Conservation (phyloP, 2,797 vertebrate species). For the Etheostoma nigrum region DNA sequence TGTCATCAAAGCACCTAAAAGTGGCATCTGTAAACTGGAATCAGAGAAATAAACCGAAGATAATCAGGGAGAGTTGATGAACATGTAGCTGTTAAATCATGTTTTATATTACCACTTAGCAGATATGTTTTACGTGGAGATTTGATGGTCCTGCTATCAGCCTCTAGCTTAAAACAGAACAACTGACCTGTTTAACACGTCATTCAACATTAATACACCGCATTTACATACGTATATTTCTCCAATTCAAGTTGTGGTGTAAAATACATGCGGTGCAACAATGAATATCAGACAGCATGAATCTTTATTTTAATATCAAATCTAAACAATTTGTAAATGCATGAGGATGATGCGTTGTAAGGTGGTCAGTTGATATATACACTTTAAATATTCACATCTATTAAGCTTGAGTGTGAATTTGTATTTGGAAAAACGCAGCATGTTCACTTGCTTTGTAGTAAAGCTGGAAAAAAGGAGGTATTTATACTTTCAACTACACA, state of each 20-base stretch:
- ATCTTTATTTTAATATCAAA: conserved; percentile 72
- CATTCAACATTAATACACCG: not conserved
- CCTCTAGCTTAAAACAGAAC: not conserved
- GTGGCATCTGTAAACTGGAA: conserved; percentile 20
- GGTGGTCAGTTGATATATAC: conserved; percentile 48
- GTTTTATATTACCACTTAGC: conserved; percentile 38
- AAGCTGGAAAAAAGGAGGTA: conserved; percentile 25
- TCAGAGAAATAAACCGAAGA: conserved; percentile 18
- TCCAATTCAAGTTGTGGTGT: not conserved
- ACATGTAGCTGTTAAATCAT: conserved; percentile 33
- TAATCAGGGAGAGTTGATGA: conserved; percentile 29
- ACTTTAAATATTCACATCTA: conserved; percentile 64
- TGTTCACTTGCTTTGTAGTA: conserved; percentile 29
- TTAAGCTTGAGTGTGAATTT: conserved; percentile 41
- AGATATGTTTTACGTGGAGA: conserved; percentile 20
- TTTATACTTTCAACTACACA: conserved; percentile 39
- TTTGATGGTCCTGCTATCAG: conserved; percentile 23
- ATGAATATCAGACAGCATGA: conserved; percentile 9
- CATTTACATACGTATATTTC: not conserved
- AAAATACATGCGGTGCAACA: not conserved
- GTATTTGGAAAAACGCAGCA: conserved; percentile 42
- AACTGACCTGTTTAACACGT: conserved; percentile 7
- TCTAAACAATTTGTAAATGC: conserved; percentile 63
- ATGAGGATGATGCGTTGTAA: conserved; percentile 34
- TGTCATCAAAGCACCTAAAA: not conserved